Evolutionary conservation across 2,797 vertebrate species (phyloP), one percentile per base, ranked within the genome.

Genomic region (Acrossocheilus fasciatus): DNA sequence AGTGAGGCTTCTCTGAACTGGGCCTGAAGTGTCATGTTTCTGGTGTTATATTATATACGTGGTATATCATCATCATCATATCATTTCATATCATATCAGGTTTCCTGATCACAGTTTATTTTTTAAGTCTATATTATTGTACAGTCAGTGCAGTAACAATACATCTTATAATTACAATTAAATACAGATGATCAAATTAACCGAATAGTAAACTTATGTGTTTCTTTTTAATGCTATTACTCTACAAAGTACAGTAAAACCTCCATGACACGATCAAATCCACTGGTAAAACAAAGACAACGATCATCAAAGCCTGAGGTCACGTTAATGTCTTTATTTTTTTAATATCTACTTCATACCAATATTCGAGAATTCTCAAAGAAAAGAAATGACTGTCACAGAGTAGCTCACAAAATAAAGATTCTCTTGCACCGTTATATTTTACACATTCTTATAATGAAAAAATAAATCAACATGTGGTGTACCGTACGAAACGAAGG

Each of bases 321-420:
- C 50, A 68, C 26, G 4, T 8, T 75, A 83, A 72, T 76, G 92
- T 92, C 89, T 95, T 95, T 95, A 95, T 94, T 95, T 91, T 57
- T 88, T 94, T 94, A 93, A 93, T 89, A 91, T 75, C 86, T 90
- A 94, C 90, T 92, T 94, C 91, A 92, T 94, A 92, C 92, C 92
- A 92, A 93, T 92, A 94, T 93, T 92, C 90, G 94, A 93, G 93
- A 91, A 90, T 92, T 89, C 91, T 89, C 88, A 90, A 91, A 93
- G 92, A 88, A 93, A 94, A 93, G 91, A 85, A 85, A 88, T 92
- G 91, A 84, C 79, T 90, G 92, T 88, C 84, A 90, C 89, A 87
- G 47, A 11, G 91, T 93, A 93, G 92, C 92, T 94, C 94, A 93
- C 93, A 95, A 95, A 95, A 95, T 95, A 96, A 95, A 95, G 90